These are phyloP conservation scores for Hiodon alosoides DNA, from an alignment of 2,113 vertebrate genomes.

Conservation along the genomic window DNA sequence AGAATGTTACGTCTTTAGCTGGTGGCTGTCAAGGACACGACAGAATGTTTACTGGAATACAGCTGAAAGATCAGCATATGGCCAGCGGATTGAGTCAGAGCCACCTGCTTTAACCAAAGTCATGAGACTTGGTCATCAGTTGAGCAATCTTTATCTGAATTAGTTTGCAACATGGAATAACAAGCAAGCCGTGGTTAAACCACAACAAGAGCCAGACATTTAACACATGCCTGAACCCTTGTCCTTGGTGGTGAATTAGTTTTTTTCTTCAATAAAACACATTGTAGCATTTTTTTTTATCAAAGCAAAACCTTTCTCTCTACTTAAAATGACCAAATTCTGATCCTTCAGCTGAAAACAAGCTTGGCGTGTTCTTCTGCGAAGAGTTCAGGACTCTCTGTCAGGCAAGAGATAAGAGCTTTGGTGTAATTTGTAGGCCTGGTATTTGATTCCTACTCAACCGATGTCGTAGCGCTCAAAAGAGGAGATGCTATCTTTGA, in stretches of 20 bases:
- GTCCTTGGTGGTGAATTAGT: constrained; percentile 30
- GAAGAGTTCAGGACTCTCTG: constrained; percentile 43
- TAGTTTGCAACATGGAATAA: not conserved
- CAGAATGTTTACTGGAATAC: constrained; percentile 50
- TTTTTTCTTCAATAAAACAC: constrained; percentile 26
- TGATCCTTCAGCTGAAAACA: constrained; percentile 26
- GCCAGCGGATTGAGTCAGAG: constrained; percentile 47
- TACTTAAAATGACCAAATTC: constrained; percentile 22
- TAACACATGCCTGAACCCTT: constrained; percentile 28
- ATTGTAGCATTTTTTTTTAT: constrained; percentile 31
- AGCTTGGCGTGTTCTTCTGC: constrained; percentile 17
- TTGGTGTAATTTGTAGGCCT: constrained; percentile 56
- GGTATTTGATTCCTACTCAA: constrained; percentile 52
- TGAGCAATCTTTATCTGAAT: constrained; percentile 3
- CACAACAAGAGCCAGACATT: not conserved
- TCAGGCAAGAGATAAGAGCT: constrained; percentile 54
- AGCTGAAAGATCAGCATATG: constrained; percentile 44
- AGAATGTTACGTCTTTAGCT: too few relatives aligned
- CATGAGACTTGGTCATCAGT: not conserved
- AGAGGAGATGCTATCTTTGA: constrained; percentile 64
- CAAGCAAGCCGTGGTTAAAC: constrained; percentile 4
- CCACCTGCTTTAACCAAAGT: constrained; percentile 51
- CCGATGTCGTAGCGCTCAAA: constrained; percentile 47
- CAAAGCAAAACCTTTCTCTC: constrained; percentile 16
- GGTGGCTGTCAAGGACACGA: not conserved